Evolutionary conservation across 2,113 vertebrate species (phyloP), one percentile per base, ranked within the genome.

Genomic region (Lophochroa leadbeateri): DNA sequence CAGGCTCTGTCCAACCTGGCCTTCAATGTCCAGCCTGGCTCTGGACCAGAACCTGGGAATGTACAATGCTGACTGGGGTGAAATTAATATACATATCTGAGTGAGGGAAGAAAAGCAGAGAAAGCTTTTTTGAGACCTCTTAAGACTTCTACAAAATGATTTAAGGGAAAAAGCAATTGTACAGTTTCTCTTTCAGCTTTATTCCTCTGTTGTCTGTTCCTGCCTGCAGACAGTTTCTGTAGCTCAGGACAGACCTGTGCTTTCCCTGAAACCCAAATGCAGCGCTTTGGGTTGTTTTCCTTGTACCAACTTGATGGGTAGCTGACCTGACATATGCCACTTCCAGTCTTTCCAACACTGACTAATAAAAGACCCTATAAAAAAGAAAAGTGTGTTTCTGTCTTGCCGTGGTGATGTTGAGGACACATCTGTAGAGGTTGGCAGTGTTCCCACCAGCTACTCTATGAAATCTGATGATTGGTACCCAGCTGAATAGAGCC

Each of bases 281-380:
- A 1, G 20, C 67, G 60, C 28, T 84, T 52, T 67, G 46, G 29
- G n/a, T 91, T 78, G 61, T 92, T 87, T 74, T 41, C 64, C 35
- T 81, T 86, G n/a, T 60, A 29, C 28, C 43, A 14, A 2, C 31
- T 75, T 91, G 87, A 89, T 46, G 90, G 23, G 33, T 63, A 70
- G 43, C 84, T 94, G 81, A 72, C 77, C 84, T 96, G 92, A 94
- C 93, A 67, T 49, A 11, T 63, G 81, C 74, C 65, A 68, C 69
- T 67, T 82, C 55, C 16, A 49, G 55, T 86, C 83, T 63, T 92
- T 91, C 76, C 50, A 53, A 18, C 28, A 14, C 6, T 21, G 71
- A n/a, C 68, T 92, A 83, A 68, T 53, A 47, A 82, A 86, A 83
- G 68, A 77, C 55, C 21, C 78, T 53, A 18, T 44, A 47, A 39